Conservation (phyloP, 2,113 vertebrate species). For the Psephotus haematonotus region DNA sequence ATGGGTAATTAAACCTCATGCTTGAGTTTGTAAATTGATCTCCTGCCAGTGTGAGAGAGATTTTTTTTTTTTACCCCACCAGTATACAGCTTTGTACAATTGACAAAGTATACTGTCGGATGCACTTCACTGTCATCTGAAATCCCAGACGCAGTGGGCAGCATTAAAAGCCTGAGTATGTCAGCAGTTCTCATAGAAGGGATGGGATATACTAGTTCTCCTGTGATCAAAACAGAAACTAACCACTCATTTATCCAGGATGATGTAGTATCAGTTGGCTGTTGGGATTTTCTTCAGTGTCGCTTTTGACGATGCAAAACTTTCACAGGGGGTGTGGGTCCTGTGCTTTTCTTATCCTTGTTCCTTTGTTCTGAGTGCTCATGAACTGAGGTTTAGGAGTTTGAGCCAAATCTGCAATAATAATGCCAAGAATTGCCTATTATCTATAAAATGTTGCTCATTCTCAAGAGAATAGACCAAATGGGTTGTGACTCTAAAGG, state of each 20-base stretch:
- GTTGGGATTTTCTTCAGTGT: background rate
- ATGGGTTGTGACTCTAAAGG: background rate
- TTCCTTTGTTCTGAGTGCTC: background rate
- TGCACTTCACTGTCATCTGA: background rate
- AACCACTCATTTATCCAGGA: background rate
- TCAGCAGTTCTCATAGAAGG: background rate
- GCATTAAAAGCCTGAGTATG: background rate
- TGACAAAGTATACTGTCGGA: background rate
- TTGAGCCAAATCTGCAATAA: background rate
- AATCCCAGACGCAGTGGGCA: background rate
- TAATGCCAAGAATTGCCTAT: background rate
- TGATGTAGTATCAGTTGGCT: background rate
- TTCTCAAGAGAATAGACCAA: background rate
- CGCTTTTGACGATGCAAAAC: background rate
- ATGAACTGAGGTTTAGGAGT: background rate
- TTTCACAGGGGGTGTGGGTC: background rate
- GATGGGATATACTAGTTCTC: background rate
- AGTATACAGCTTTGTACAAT: background rate
- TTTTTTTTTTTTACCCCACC: background rate
- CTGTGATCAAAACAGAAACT: background rate
- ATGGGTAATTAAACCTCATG: constrained; percentile 63
- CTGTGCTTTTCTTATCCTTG: background rate
- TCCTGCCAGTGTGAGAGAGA: background rate
- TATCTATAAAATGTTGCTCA: background rate
- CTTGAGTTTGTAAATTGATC: constrained; percentile 58